Conservation (phyloP, 2,888 invertebrate genomes). For the Cryptocephalus moraei region DNA sequence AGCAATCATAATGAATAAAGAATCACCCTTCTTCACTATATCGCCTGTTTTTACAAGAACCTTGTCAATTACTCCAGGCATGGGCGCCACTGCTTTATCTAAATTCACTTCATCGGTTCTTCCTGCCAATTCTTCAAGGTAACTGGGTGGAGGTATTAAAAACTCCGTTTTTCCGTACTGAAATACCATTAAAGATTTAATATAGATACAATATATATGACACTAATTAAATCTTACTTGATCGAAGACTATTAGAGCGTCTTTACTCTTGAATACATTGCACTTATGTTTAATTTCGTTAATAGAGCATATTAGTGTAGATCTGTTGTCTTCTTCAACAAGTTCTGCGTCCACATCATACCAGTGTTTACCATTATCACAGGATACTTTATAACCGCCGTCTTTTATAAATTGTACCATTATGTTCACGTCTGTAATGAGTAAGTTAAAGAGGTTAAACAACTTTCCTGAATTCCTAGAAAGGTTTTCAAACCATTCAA, state of each 20-base stretch:
- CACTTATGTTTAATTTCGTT: slow-evolving; percentile 45
- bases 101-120: slow-evolving; percentile 28
- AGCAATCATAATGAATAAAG: slow-evolving; percentile 88
- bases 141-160: slow-evolving; percentile 50
- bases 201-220: neutral
- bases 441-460: neutral
- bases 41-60: slow-evolving; percentile 76
- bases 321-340: slow-evolving; percentile 30
- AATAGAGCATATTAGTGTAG: slow-evolving; percentile 42
- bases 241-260: slow-evolving; percentile 54
- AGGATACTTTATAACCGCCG: slow-evolving; percentile 39
- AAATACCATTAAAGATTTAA: slow-evolving; percentile 12
- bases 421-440: slow-evolving; percentile 43
- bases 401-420: slow-evolving; percentile 46
- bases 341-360: slow-evolving; percentile 40
- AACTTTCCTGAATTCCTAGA: too few relatives aligned
- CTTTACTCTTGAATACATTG: slow-evolving; percentile 47
- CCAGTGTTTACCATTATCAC: slow-evolving; percentile 46
- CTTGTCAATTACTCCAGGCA: slow-evolving; percentile 93
- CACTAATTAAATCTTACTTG: slow-evolving; percentile 36
- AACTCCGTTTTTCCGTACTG: slow-evolving; percentile 62
- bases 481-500: neutral
- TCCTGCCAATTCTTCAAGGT: slow-evolving; percentile 38
- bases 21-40: slow-evolving; percentile 75
- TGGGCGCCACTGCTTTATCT: slow-evolving; percentile 73